Percentiles rank a stretch among this genome's conserved stretches.
Conservation (phyloP, 2,113 vertebrate genomes). For the Suncus etruscus region DNA sequence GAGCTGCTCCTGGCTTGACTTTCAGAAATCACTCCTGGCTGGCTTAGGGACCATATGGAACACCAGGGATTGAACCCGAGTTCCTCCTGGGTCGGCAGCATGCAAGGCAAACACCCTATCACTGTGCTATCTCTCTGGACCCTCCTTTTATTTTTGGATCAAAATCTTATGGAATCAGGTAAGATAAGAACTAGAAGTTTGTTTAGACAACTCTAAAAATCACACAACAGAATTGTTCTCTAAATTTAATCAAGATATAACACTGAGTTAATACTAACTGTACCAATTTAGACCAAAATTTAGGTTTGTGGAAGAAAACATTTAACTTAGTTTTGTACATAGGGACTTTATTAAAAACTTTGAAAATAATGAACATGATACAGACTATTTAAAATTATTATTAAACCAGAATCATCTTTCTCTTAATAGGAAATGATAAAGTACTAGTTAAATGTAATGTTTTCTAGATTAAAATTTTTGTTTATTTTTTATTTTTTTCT, state of each 20-base stretch:
- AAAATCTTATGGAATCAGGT: slow-evolving; percentile 52
- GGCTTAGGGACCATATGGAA: too few species aligned
- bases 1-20: too few species aligned
- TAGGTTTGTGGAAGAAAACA: slow-evolving; percentile 22
- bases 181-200: slow-evolving; percentile 56
- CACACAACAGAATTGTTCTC: slow-evolving; percentile 46
- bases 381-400: slow-evolving; percentile 55
- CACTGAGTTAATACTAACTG: not conserved
- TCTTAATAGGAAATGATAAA: slow-evolving; percentile 64
- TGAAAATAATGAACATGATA: slow-evolving; percentile 22
- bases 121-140: too few species aligned
- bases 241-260: slow-evolving; percentile 48
- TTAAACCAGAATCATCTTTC: slow-evolving; percentile 52
- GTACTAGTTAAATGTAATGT: slow-evolving; percentile 57
- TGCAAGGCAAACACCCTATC: too few species aligned
- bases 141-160: not conserved
- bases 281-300: not conserved
- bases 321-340: slow-evolving; percentile 42
- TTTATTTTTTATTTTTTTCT: slow-evolving; percentile 35
- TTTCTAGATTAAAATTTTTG: slow-evolving; percentile 60
- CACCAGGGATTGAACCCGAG: too few species aligned
- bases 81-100: too few species aligned
- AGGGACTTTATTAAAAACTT: slow-evolving; percentile 33
- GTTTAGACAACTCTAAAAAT: slow-evolving; percentile 58
- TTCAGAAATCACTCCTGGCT: too few species aligned